Percentiles rank a stretch among this genome's conserved stretches.
These are phyloP conservation scores for Herpetotheres cachinnans DNA, from an alignment of 2,113 vertebrate genomes.

Conservation along the genomic window DNA sequence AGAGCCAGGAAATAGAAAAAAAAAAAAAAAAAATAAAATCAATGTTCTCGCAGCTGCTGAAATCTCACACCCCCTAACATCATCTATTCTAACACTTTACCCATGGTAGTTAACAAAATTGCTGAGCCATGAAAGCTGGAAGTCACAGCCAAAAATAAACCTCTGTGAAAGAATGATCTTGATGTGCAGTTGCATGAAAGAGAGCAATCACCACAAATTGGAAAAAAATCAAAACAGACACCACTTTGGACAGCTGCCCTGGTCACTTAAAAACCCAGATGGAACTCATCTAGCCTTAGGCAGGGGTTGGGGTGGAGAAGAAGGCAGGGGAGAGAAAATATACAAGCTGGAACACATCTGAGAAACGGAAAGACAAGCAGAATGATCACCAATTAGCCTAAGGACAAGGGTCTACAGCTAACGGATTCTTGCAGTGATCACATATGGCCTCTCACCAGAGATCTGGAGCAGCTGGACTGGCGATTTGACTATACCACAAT, in stretches of 20 bases:
- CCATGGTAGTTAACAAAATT: not conserved
- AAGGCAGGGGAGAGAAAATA: not conserved
- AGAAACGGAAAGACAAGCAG: not conserved
- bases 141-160: constrained; percentile 12
- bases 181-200: not conserved
- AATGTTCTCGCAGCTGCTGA: not conserved
- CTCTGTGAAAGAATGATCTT: not conserved
- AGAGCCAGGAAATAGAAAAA: not conserved
- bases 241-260: constrained; percentile 16
- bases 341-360: not conserved
- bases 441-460: constrained; percentile 30
- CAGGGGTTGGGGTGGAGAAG: not conserved
- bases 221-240: constrained; percentile 37
- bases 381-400: constrained; percentile 13
- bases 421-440: not conserved
- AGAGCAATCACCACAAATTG: constrained; percentile 41
- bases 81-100: not conserved
- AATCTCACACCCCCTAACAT: not conserved
- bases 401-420: not conserved
- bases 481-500: not conserved
- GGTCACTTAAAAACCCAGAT: constrained; percentile 44
- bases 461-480: not conserved
- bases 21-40: not conserved
- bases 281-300: constrained; percentile 26
- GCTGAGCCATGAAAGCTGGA: not conserved